phyloP scores from a whole-genome alignment of 2,113 vertebrate genomes.

The Erpornis zantholeuca region DNA sequence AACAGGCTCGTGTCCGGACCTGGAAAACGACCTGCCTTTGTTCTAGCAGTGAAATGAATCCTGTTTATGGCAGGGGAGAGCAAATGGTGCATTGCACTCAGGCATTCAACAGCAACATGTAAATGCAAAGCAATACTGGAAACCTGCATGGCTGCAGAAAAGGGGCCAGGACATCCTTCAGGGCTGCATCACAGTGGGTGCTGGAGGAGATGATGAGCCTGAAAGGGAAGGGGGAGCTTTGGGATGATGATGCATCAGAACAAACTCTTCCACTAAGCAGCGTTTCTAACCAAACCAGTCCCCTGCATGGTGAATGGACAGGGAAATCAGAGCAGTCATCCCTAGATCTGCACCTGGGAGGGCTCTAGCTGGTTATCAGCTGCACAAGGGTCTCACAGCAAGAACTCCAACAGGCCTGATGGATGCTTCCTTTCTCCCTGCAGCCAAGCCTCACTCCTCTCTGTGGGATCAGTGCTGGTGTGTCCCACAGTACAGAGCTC shows the following conservation, averaged over 20 bases:
- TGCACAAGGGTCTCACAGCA: neutral
- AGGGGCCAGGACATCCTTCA: neutral
- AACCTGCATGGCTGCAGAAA: neutral
- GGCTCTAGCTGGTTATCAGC: neutral
- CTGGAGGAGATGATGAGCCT: neutral
- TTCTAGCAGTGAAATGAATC: neutral
- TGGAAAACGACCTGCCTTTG: slow-evolving; percentile 9
- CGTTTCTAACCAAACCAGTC: neutral
- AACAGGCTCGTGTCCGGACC: neutral
- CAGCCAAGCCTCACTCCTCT: neutral
- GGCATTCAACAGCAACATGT: neutral
- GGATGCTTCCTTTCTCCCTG: neutral
- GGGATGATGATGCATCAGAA: neutral
- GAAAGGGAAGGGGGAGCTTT: neutral
- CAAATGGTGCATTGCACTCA: neutral
- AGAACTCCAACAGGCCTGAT: fast-evolving
- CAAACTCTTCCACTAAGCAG: neutral
- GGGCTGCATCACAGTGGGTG: neutral
- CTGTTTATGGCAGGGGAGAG: neutral
- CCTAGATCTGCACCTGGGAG: neutral
- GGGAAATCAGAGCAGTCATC: neutral
- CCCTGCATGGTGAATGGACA: no score
- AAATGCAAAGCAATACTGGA: neutral
- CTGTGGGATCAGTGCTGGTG: neutral
- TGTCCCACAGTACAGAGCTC: neutral